Percentiles rank a stretch among this genome's conserved stretches.
These are phyloP conservation scores for Enteromius anoplus DNA, from an alignment of 2,797 vertebrate species.

Conservation along the genomic window DNA sequence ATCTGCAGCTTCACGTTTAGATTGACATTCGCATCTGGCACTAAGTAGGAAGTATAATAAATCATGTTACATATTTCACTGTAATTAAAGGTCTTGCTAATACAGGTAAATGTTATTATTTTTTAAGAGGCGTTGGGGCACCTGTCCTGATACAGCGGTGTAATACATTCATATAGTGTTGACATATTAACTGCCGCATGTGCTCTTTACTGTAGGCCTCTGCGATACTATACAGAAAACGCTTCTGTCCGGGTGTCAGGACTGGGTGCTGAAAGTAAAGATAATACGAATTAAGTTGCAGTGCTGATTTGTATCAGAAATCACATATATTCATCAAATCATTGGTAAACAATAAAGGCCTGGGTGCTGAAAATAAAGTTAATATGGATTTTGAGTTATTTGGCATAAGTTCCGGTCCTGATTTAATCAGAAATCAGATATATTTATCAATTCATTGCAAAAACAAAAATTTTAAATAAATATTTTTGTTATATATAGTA, in stretches of 20 bases:
- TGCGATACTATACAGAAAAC: slow-evolving; percentile 71
- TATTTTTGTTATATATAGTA: neutral
- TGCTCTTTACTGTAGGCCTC: slow-evolving; percentile 69
- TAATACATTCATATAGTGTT: slow-evolving; percentile 75
- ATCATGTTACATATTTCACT: neutral
- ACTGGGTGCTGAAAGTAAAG: slow-evolving; percentile 69
- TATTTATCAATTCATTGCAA: neutral
- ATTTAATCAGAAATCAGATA: no score
- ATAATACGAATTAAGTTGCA: neutral
- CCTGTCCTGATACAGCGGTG: slow-evolving; percentile 66
- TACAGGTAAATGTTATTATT: neutral
- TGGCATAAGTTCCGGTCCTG: no score
- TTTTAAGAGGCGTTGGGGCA: slow-evolving; percentile 20
- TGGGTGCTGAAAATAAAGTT: slow-evolving; percentile 68
- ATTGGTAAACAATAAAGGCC: slow-evolving; percentile 52
- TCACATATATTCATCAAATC: neutral
- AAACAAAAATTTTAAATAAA: neutral
- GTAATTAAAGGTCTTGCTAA: neutral
- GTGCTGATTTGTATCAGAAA: neutral
- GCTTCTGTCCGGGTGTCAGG: slow-evolving; percentile 75
- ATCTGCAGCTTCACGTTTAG: neutral
- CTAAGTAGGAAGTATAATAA: neutral
- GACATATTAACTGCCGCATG: slow-evolving; percentile 70
- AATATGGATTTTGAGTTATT: neutral
- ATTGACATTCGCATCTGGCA: slow-evolving; percentile 4